Evolutionary conservation across 2,113 vertebrate species (phyloP).

Genomic region (Eurypyga helias): DNA sequence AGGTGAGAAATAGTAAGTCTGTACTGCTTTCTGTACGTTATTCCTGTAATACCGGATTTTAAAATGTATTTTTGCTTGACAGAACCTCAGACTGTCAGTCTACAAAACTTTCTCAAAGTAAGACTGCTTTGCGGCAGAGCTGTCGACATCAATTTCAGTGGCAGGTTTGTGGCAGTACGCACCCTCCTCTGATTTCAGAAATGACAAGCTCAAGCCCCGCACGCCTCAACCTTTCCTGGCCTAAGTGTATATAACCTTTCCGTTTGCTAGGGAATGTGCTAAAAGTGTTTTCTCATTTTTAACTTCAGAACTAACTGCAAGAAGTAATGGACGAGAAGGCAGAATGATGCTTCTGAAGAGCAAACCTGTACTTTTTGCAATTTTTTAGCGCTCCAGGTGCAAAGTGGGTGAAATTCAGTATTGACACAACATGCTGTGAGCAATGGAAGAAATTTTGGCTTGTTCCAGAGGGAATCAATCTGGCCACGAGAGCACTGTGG

Average conservation of each 20-base stretch:
- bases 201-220: neutral
- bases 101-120: neutral
- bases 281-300: neutral
- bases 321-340: neutral
- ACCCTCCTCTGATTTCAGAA: neutral
- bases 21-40: too few species aligned
- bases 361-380: neutral
- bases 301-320: neutral
- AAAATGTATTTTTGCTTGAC: neutral
- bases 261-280: neutral
- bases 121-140: neutral
- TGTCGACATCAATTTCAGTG: neutral
- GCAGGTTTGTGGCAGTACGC: neutral
- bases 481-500: neutral
- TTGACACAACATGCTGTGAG: neutral
- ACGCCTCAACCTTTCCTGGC: neutral
- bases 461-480: neutral
- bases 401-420: neutral
- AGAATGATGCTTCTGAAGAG: neutral
- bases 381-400: neutral
- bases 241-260: neutral
- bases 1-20: neutral
- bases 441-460: neutral
- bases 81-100: neutral
- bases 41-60: neutral